phyloP scores from a whole-genome alignment of 2,888 invertebrate genomes.

The Trisateles emortualis region DNA sequence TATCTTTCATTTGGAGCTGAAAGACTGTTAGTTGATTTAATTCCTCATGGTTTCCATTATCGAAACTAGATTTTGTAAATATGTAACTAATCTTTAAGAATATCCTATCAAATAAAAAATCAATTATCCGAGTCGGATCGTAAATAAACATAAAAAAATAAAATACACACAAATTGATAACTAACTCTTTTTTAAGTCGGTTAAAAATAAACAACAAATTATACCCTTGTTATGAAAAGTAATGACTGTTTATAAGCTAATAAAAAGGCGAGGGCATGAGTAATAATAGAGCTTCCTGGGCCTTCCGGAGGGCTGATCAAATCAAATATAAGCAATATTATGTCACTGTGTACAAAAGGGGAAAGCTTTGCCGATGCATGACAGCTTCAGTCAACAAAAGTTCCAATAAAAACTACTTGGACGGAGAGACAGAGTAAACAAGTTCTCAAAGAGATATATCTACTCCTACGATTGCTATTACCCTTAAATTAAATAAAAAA shows the following conservation, averaged over 20 bases:
- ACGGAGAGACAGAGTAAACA: slow-evolving; percentile 70
- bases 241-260: slow-evolving; percentile 51
- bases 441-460: slow-evolving; percentile 59
- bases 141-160: no score
- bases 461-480: slow-evolving; percentile 71
- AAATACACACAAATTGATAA: no score
- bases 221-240: slow-evolving; percentile 41
- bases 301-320: slow-evolving; percentile 65
- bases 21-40: no score
- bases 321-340: slow-evolving; percentile 79
- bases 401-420: slow-evolving; percentile 84
- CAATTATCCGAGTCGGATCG: no score
- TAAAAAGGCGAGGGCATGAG: slow-evolving; percentile 47
- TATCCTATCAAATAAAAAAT: no score
- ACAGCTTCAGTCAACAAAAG: slow-evolving; percentile 74
- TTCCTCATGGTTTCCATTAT: no score
- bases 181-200: no score
- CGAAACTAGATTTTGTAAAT: no score
- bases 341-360: slow-evolving; percentile 73
- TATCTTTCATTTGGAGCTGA: no score
- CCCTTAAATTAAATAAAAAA: slow-evolving; percentile 85
- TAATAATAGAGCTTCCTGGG: slow-evolving; percentile 60
- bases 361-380: slow-evolving; percentile 60
- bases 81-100: no score
- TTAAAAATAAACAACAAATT: slow-evolving; percentile 32